Evolutionary conservation across 1,140 invertebrate species (phyloP).

Genomic region (Lepidurus apus): DNA sequence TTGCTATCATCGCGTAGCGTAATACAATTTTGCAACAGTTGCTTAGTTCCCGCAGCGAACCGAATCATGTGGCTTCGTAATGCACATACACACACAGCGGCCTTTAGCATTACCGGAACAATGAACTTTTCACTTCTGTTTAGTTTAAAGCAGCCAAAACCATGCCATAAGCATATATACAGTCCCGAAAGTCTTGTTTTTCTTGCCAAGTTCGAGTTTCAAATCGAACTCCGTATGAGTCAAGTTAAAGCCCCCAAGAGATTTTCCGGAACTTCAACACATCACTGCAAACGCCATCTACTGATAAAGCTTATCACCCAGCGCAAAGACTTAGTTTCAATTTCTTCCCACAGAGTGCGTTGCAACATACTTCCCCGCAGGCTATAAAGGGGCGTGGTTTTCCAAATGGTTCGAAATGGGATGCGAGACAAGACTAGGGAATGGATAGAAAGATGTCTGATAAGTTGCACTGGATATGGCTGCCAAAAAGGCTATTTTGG

Average conservation of each 20-base stretch:
- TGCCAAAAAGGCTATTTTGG: conserved; percentile 10
- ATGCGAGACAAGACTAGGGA: background rate
- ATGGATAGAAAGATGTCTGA: conserved; percentile 18
- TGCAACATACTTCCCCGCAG: background rate
- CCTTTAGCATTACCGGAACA: background rate
- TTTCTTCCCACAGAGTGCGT: background rate
- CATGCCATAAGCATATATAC: background rate
- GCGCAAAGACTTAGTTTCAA: background rate
- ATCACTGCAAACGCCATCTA: background rate
- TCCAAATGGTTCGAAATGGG: background rate
- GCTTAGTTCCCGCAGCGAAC: conserved; percentile 11
- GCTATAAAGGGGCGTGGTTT: conserved; percentile 12
- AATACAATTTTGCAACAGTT: conserved; percentile 20
- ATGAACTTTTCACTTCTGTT: background rate
- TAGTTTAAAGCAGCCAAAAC: background rate
- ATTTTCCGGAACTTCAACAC: too few species aligned
- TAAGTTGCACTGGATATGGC: conserved; percentile 9
- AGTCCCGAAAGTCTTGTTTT: background rate
- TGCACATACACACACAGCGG: conserved; percentile 11
- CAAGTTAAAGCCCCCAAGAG: too few species aligned
- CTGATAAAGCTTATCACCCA: background rate
- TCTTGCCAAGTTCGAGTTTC: background rate
- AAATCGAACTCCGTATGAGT: background rate
- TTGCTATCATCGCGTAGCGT: background rate
- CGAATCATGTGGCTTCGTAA: conserved; percentile 3